Evolutionary conservation across 2,888 invertebrate species (phyloP), one percentile per base, ranked within the genome.

Genomic region (Drosophila lutescens): DNA sequence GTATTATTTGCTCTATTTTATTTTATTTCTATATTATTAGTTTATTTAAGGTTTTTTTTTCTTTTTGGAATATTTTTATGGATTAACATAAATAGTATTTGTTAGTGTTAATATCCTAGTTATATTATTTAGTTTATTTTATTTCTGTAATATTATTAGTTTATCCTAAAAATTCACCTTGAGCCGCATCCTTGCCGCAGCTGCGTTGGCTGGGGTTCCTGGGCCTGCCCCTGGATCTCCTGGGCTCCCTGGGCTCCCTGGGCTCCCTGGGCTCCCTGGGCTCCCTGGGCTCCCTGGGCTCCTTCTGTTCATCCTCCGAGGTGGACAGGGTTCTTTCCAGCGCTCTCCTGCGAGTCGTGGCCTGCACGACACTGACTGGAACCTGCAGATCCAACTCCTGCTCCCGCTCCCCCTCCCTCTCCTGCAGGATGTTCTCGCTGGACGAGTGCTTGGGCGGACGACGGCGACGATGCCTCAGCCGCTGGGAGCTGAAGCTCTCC

Each of bases 401-500:
- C 15, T 26, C 51, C n/a, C 69, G 10, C 4, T 41, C 41, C 17
- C 15, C 4, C 40, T 41, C 76, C 40, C 53, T 57, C n/a, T 74
- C 77, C 44, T 62, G 60, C 13, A 74, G 66, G 17, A 88, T 49
- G 50, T 86, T 89, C 57, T 91, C 90, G 13, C 75, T 79, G 38
- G 89, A 90, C 0, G 89, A 89, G 26, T 83, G 77, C 13, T 79
- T 77, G 8, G 71, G 62, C n/a, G 70, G 70, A 8, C 70, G 70
- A 9, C 77, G 87, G 15, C 92, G 86, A 8, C 92, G 90, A 9
- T 90, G 79, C 44, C 88, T 77, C 51, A 89, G 82, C 17, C 91
- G 90, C 67, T 86, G 85, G 0, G 81, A 79, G 43, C 72, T 83
- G 47, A 93, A 92, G 86, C 91, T 93, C 59, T 93, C 93, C 62